These are phyloP conservation scores for Neoascia interrupta DNA, from an alignment of 2,888 invertebrate species.

Conservation along the genomic window DNA sequence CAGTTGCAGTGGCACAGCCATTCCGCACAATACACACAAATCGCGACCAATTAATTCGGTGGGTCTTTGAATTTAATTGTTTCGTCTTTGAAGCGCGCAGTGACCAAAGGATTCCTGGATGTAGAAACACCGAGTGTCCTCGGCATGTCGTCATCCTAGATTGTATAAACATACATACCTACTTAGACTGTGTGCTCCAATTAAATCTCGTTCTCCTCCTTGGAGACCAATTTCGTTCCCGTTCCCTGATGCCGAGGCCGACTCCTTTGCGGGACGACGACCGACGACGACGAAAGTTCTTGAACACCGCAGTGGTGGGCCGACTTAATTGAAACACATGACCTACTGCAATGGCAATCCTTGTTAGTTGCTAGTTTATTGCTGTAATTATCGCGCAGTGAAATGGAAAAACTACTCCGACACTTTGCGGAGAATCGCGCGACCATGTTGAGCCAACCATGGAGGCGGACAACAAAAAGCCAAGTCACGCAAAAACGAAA, in stretches of 20 bases:
- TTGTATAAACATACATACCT: too few species aligned
- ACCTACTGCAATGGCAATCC: conserved; percentile 68
- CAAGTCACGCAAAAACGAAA: conserved; percentile 67
- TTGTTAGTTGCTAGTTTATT: conserved; percentile 69
- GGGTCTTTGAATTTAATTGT: conserved; percentile 67
- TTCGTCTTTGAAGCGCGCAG: conserved; percentile 42
- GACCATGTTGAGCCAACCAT: neutral
- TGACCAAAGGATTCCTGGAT: neutral
- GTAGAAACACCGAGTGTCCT: conserved; percentile 17
- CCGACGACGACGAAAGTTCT: too few species aligned
- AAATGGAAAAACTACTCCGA: conserved; percentile 51
- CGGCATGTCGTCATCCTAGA: conserved; percentile 36
- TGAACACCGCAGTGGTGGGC: conserved; percentile 31
- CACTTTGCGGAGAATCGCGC: conserved; percentile 40
- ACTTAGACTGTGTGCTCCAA: conserved; percentile 45
- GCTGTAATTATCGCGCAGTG: conserved; percentile 62
- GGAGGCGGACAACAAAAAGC: conserved; percentile 22
- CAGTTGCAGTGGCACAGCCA: conserved; percentile 45
- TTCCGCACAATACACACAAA: conserved; percentile 59
- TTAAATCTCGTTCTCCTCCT: conserved; percentile 29
- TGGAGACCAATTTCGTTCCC: too few species aligned
- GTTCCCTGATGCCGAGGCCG: too few species aligned
- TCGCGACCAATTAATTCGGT: conserved; percentile 67
- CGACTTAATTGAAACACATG: conserved; percentile 69
- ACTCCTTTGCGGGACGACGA: too few species aligned